These are phyloP conservation scores for Chaetogeoica ovagalla DNA, from an alignment of 2,888 invertebrate species.

Conservation along the genomic window DNA sequence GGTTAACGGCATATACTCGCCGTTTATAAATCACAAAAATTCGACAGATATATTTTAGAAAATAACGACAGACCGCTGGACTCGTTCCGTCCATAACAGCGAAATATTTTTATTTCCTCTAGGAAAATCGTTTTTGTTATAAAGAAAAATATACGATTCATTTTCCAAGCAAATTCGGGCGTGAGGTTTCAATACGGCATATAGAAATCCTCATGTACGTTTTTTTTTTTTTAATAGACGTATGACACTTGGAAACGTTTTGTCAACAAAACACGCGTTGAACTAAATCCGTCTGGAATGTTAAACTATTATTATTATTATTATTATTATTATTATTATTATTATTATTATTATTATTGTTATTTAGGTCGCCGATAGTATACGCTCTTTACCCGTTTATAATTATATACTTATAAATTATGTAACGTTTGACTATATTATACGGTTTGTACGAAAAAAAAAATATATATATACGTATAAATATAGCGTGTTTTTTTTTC, in stretches of 20 bases:
- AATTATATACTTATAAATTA: no score
- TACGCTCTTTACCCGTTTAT: neutral
- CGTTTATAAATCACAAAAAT: neutral
- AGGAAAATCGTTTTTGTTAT: slow-evolving; percentile 11
- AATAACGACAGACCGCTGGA: slow-evolving; percentile 2
- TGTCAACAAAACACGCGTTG: neutral
- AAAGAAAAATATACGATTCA: slow-evolving; percentile 8
- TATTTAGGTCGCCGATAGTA: slow-evolving; percentile 7
- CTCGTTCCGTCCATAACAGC: neutral
- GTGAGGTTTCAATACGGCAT: slow-evolving; percentile 9
- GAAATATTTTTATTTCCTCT: neutral
- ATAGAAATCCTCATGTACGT: neutral
- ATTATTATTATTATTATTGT: no score
- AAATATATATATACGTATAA: no score
- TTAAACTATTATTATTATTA: neutral
- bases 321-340: neutral
- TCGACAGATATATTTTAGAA: neutral
- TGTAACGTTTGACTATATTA: no score
- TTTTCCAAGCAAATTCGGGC: neutral
- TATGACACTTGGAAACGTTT: neutral
- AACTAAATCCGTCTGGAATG: neutral
- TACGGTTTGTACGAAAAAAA: no score
- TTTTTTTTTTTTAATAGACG: slow-evolving; percentile 11
- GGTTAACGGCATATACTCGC: neutral
- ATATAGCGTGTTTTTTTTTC: no score